A percentile compares a stretch with the other conserved stretches of the same genome.
phyloP scores from a whole-genome alignment of 2,797 vertebrate species.

The Siniperca scherzeri region DNA sequence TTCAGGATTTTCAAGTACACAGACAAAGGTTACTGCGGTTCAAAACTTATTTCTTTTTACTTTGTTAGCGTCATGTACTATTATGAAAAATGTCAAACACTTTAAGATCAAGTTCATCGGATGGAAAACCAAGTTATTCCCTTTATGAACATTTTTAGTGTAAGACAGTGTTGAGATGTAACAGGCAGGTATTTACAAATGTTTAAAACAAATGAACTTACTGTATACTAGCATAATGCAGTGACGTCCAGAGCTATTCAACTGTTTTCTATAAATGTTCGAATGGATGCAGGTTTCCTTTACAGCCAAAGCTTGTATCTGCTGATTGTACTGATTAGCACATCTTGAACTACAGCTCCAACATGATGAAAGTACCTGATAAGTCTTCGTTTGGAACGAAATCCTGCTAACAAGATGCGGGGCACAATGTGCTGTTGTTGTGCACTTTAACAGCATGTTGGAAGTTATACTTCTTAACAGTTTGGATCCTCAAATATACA shows the following conservation, averaged over 20 bases:
- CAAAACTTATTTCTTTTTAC: neutral
- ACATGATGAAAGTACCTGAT: conserved; percentile 9
- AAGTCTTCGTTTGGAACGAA: neutral
- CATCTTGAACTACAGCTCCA: neutral
- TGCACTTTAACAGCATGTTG: conserved; percentile 1
- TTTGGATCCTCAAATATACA: conserved; percentile 28
- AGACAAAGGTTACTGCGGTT: conserved; percentile 2
- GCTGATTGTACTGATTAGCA: conserved; percentile 6
- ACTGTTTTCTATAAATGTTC: neutral
- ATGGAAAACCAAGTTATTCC: neutral
- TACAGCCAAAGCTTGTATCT: neutral
- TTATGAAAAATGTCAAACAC: conserved; percentile 8
- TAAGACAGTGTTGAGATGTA: neutral
- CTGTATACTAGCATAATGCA: conserved; percentile 1
- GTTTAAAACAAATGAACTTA: neutral
- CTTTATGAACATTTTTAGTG: neutral
- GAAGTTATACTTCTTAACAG: neutral
- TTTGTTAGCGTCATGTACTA: neutral
- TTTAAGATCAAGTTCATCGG: neutral
- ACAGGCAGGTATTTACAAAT: neutral
- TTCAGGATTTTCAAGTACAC: conserved; percentile 22
- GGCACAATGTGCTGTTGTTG: neutral
- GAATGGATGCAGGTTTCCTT: neutral
- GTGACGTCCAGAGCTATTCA: conserved; percentile 1
- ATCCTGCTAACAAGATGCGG: neutral